Base-by-base conservation (phyloP, 1,140 invertebrate genomes). In the Zaprionus capensis region DNA sequence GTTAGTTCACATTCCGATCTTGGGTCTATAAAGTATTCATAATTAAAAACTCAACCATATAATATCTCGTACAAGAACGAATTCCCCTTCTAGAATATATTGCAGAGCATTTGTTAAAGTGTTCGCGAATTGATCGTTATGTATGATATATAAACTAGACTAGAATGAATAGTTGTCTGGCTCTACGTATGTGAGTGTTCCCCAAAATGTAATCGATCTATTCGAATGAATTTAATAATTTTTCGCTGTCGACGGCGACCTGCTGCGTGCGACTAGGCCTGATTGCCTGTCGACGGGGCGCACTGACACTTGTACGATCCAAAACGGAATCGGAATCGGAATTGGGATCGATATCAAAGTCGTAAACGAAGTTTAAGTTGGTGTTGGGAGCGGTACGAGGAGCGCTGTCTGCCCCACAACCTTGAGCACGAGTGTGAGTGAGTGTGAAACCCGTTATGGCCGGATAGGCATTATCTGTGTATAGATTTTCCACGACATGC, bases 371-470 rank as follows among this genome's bases (percentile, higher is more conserved):
- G 53, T 24, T 55, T 9, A 22, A 53, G 53, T 57, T 36, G 49
- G 4, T 61, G 26, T n/a, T 17, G 14, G 28, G 31, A 56, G 22
- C 7, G 59, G n/a, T 53, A n/a, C 24, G 28, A 17, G 28, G 41
- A 56, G 5, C 15, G 59, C 20, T 55, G 51, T 36, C 62, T 31
- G 31, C 12, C 20, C 44, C 44, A 64, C 56, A 86, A 88, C 84
- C 84, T 87, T 88, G 83, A 63, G 70, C 38, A 20, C 20, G 62
- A 51, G 55, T 59, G 56, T 34, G 44, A 38, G 41, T 49, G 55
- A 41, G 53, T 58, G 46, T 56, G 61, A 56, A 87, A 88, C 84
- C 80, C 84, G 83, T 88, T 87, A 65, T 71, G 76, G 38, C 76
- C 79, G 73, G 73, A 86, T 75, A 74, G 72, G 56, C 75, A 82